phyloP scores from a whole-genome alignment of 2,888 invertebrate genomes.

The Agrotis puta region DNA sequence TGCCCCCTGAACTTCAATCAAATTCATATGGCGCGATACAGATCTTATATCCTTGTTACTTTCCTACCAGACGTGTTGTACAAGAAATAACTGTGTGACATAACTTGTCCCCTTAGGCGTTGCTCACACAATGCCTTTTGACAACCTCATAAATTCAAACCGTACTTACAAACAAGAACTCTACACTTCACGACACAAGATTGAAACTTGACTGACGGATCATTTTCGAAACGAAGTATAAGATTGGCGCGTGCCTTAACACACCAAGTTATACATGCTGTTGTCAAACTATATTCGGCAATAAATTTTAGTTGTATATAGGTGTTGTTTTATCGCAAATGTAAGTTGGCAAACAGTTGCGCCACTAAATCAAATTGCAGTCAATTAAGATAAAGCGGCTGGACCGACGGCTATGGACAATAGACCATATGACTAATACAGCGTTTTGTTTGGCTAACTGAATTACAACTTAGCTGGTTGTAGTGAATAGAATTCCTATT shows the following conservation, averaged over 20 bases:
- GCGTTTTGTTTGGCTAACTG: slow-evolving; percentile 87
- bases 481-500: slow-evolving; percentile 79
- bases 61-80: slow-evolving; percentile 83
- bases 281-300: slow-evolving; percentile 62
- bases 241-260: slow-evolving; percentile 71
- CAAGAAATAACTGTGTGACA: slow-evolving; percentile 86
- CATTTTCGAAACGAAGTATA: slow-evolving; percentile 49
- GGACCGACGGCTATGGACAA: slow-evolving; percentile 87
- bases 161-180: slow-evolving; percentile 39
- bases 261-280: slow-evolving; percentile 72
- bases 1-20: slow-evolving; percentile 79
- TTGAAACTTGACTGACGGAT: slow-evolving; percentile 54
- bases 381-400: slow-evolving; percentile 90
- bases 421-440: slow-evolving; percentile 87
- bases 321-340: slow-evolving; percentile 63
- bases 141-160: slow-evolving; percentile 68
- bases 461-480: slow-evolving; percentile 78
- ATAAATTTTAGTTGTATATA: slow-evolving; percentile 64
- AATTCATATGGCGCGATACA: slow-evolving; percentile 79
- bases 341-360: slow-evolving; percentile 75
- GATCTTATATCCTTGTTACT: slow-evolving; percentile 89
- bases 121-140: slow-evolving; percentile 77
- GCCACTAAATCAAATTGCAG: slow-evolving; percentile 89
- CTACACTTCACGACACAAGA: slow-evolving; percentile 61
- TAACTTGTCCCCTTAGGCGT: slow-evolving; percentile 85